Evolutionary conservation across 2,797 vertebrate species (phyloP), one percentile per base, ranked within the genome.

Genomic region (Phataginus tricuspis): DNA sequence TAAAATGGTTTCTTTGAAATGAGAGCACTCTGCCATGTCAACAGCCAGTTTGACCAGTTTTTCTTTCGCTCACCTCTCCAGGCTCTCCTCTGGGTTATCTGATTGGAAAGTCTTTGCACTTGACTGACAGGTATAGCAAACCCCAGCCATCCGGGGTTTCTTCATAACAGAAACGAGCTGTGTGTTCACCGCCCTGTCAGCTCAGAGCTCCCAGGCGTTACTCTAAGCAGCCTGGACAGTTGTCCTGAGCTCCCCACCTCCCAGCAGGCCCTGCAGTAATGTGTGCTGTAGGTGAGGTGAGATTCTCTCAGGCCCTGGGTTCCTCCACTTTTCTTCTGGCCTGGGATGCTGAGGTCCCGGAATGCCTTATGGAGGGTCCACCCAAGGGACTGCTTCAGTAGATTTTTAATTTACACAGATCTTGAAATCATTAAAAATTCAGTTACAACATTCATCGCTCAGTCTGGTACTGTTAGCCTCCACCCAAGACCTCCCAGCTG

Each of bases 391-490:
- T 66, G 37, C 86, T 80, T 77, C 18, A 82, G 69, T 53, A 93
- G 79, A 72, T 66, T 88, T 93, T 92, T 84, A 84, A 94, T 93
- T 96, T 91, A 57, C 16, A 87, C 29, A 84, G 49, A 95, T 96
- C 90, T 96, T 97, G 96, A 96, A 96, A 85, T 95, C 55, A 95
- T 97, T 95, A 96, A 90, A 89, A 78, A 68, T 82, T 84, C 39
- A 7, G 51, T 87, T 95, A 96, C 85, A 91, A 37, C 18, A 13
- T 93, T 96, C 64, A 49, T 45, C 10, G 63, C 63, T 94, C 83
- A 82, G 75, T 37, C 55, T 93, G 93, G 15, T 53, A 93, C 37
- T 83, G 3, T 66, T 53, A 92, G n/a, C 11, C 66, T 90, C 86
- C 61, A 68, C 86, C 92, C 55, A 64, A 93, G 97, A 95, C 95